Evolutionary conservation across 2,113 vertebrate species (phyloP).

Genomic region (Macrotis lagotis): DNA sequence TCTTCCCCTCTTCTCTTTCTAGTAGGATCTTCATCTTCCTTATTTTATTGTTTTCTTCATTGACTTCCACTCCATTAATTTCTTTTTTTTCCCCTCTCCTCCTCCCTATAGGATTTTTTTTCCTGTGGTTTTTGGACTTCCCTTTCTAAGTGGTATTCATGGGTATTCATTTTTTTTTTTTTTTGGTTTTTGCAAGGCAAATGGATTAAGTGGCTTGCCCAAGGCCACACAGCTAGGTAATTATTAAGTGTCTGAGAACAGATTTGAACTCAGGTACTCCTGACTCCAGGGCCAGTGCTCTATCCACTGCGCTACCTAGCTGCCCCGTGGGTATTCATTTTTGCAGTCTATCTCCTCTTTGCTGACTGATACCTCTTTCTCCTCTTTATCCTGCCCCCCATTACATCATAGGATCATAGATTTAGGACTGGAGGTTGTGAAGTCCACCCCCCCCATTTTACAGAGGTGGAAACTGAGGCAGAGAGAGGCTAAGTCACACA

Average conservation of each 20-base stretch:
- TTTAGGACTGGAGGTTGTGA: neutral
- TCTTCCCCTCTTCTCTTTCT: neutral
- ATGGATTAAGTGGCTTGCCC: no score
- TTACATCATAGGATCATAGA: neutral
- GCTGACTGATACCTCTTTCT: neutral
- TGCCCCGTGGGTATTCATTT: conserved; percentile 39
- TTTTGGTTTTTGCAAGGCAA: no score
- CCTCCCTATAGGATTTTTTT: neutral
- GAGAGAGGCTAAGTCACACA: neutral
- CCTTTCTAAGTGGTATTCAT: neutral
- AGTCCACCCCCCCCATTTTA: no score
- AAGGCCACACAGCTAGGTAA: no score
- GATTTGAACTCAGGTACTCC: no score
- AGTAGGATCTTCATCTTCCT: neutral
- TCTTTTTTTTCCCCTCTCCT: no score
- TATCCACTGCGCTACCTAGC: no score
- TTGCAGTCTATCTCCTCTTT: neutral
- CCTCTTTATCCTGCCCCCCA: neutral
- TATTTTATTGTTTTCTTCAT: neutral
- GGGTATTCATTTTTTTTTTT: no score
- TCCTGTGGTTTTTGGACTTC: neutral
- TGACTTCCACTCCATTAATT: neutral
- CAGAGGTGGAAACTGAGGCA: neutral
- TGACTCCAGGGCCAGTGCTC: no score
- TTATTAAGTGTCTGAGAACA: no score